phyloP scores from a whole-genome alignment of 1,140 invertebrate species.

The Scylla paramamosain region DNA sequence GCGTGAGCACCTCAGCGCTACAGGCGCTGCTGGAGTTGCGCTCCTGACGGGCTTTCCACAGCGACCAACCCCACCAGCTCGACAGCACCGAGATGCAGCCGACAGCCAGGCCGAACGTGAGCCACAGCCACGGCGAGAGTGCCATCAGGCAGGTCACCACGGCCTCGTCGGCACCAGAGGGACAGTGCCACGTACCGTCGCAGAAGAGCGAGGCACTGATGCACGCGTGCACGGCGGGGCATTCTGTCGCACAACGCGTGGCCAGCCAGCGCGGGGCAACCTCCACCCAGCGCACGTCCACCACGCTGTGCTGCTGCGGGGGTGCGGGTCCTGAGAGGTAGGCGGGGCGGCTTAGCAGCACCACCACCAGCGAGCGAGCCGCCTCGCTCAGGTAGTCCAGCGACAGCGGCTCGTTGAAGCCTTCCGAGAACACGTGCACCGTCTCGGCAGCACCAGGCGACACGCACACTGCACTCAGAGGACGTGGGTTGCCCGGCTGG shows the following conservation, averaged over 20 bases:
- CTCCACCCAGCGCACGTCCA: constrained; percentile 75
- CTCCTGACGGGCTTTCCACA: constrained; percentile 72
- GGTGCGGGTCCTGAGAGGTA: constrained; percentile 57
- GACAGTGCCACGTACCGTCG: constrained; percentile 77
- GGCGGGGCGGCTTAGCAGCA: constrained; percentile 72
- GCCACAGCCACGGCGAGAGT: constrained; percentile 77
- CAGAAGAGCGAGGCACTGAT: constrained; percentile 77
- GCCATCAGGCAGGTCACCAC: constrained; percentile 77
- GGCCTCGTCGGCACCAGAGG: constrained; percentile 76
- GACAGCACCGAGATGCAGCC: constrained; percentile 74
- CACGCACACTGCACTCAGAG: constrained; percentile 75
- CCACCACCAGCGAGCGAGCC: constrained; percentile 73
- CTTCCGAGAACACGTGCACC: constrained; percentile 76
- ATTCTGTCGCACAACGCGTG: constrained; percentile 73
- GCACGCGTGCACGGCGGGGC: constrained; percentile 76
- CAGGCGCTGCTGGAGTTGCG: constrained; percentile 40
- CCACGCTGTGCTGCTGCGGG: constrained; percentile 50
- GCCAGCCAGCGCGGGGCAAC: constrained; percentile 73
- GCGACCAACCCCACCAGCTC: constrained; percentile 75
- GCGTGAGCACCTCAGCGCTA: constrained; percentile 73
- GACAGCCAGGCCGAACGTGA: constrained; percentile 75
- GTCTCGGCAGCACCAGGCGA: constrained; percentile 73
- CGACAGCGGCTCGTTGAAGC: constrained; percentile 75
- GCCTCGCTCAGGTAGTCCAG: constrained; percentile 73
- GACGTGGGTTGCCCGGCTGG: constrained; percentile 75